These are phyloP conservation scores for Vesta saturnalis DNA, from an alignment of 2,888 invertebrate genomes.

Conservation along the genomic window DNA sequence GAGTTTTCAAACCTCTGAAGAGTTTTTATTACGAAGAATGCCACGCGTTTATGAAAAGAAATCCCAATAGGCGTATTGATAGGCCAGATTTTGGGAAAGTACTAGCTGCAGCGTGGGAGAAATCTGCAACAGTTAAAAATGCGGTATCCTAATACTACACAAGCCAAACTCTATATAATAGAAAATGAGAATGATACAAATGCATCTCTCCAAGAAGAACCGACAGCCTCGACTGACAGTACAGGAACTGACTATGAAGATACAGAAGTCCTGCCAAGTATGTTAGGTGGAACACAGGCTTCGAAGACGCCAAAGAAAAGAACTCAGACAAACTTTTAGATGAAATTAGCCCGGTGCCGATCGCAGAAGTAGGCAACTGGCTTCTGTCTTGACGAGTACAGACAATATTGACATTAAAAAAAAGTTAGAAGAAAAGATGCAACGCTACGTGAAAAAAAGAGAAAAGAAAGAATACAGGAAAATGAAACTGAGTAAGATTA, in stretches of 20 bases:
- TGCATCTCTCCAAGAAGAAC: background rate
- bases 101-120: conserved; percentile 37
- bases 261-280: background rate
- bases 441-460: background rate
- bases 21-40: background rate
- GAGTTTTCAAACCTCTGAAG: conserved; percentile 10
- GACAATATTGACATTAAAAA: conserved; percentile 2
- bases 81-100: conserved; percentile 39
- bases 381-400: background rate
- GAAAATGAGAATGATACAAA: background rate
- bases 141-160: conserved; percentile 18
- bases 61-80: conserved; percentile 33
- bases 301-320: background rate
- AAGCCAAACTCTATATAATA: background rate
- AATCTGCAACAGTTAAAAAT: conserved; percentile 41
- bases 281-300: background rate
- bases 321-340: background rate
- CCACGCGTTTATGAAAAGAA: conserved; percentile 16
- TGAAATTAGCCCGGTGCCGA: background rate
- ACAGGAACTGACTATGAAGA: background rate
- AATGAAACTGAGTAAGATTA: conserved; percentile 5
- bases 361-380: background rate
- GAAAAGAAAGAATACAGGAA: background rate
- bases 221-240: background rate
- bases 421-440: background rate